These are phyloP conservation scores for Oreochromis aureus DNA, from an alignment of 2,113 vertebrate species.

Conservation along the genomic window DNA sequence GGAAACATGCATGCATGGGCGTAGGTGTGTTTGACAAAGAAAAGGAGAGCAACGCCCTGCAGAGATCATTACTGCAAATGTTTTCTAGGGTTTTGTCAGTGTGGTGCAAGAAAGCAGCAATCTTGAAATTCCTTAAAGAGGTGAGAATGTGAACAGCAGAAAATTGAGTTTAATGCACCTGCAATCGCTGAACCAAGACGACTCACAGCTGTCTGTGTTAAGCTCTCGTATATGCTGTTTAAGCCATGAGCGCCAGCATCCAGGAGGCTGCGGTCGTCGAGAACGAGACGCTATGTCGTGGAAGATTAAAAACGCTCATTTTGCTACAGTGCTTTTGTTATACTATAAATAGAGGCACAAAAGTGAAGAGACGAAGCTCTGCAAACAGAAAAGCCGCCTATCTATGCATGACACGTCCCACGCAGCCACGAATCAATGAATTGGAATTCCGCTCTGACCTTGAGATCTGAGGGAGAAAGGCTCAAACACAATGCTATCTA, in stretches of 20 bases:
- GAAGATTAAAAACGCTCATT: background rate
- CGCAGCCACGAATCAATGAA: constrained; percentile 15
- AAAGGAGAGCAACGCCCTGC: background rate
- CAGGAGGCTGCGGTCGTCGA: background rate
- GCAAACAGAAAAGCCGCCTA: background rate
- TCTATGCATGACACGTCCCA: constrained; percentile 11
- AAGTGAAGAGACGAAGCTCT: background rate
- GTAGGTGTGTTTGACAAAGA: background rate
- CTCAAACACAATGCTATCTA: constrained; percentile 2
- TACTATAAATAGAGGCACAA: background rate
- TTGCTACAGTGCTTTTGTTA: background rate
- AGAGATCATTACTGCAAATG: background rate
- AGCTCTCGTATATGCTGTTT: background rate
- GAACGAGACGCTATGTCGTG: background rate
- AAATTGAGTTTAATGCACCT: background rate
- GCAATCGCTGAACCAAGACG: background rate
- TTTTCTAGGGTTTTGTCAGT: background rate
- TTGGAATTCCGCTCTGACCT: constrained; percentile 35
- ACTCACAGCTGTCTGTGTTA: background rate
- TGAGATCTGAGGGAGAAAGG: constrained; percentile 20
- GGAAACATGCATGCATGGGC: rapidly evolving
- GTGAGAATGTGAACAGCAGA: background rate
- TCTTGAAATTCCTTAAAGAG: background rate
- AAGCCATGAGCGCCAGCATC: background rate
- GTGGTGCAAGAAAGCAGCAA: background rate